Evolutionary conservation across 2,113 vertebrate species (phyloP).

Genomic region (Origma solitaria): DNA sequence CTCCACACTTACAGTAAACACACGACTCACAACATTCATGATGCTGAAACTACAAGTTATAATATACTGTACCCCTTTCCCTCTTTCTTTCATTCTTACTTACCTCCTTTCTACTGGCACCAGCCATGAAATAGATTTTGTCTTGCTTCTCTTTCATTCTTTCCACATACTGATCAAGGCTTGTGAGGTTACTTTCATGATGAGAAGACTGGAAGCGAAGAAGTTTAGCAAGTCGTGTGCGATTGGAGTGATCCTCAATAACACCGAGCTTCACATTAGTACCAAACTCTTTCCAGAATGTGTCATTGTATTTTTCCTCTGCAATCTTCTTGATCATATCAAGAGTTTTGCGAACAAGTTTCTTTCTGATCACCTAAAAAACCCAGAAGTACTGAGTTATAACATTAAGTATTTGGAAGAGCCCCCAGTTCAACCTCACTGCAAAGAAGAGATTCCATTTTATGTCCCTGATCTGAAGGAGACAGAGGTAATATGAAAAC

Average conservation of each 20-base stretch:
- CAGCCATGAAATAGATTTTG: conserved; percentile 99
- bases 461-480: not conserved
- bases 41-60: not conserved
- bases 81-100: not conserved
- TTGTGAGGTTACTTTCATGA: conserved; percentile 78
- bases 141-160: conserved; percentile 99
- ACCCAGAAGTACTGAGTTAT: not conserved
- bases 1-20: not conserved
- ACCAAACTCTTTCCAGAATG: conserved; percentile 99
- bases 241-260: conserved; percentile 98
- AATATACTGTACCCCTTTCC: rapidly evolving
- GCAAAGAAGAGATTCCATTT: not conserved
- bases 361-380: conserved; percentile 94
- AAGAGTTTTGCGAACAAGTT: conserved; percentile 96
- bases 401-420: not conserved
- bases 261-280: conserved; percentile 98
- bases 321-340: conserved; percentile 99
- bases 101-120: conserved; percentile 93
- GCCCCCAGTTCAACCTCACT: not conserved
- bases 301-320: conserved; percentile 93
- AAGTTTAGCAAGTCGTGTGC: conserved; percentile 94
- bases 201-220: conserved; percentile 96
- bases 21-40: not conserved
- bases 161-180: conserved; percentile 95
- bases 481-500: not conserved